These are phyloP conservation scores for Charaxes varanes DNA, from an alignment of 1,140 invertebrate species.

Conservation along the genomic window DNA sequence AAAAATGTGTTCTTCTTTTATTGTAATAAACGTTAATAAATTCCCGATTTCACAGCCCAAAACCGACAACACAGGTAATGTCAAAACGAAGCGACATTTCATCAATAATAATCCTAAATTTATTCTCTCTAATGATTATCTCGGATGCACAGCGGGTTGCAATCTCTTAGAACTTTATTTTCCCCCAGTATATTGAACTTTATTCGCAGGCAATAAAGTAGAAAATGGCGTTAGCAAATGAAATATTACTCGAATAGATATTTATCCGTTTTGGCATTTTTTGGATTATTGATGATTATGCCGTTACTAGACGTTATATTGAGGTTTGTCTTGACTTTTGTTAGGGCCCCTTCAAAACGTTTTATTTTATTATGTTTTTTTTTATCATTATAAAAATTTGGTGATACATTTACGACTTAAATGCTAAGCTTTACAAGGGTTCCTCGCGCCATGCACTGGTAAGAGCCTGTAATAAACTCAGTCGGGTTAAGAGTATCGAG, in stretches of 20 bases:
- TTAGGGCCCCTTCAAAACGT: too few relatives aligned
- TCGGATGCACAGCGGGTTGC: constrained; percentile 35
- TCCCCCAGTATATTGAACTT: neutral
- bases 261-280: constrained; percentile 11
- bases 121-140: constrained; percentile 29
- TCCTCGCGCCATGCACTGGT: too few relatives aligned
- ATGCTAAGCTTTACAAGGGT: too few relatives aligned
- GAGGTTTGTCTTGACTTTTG: constrained; percentile 4
- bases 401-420: too few relatives aligned
- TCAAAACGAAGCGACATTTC: constrained; percentile 35
- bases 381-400: too few relatives aligned
- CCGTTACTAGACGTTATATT: constrained; percentile 30
- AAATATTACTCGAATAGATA: constrained; percentile 1
- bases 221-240: neutral
- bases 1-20: neutral
- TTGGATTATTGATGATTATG: constrained; percentile 53
- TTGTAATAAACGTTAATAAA: too few relatives aligned
- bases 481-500: too few relatives aligned
- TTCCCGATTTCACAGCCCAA: constrained; percentile 1
- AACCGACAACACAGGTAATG: constrained; percentile 11
- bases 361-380: too few relatives aligned
- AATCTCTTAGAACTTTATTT: constrained; percentile 10
- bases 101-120: constrained; percentile 50
- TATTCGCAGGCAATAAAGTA: constrained; percentile 5
- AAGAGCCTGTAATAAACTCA: too few relatives aligned